Base-by-base conservation (phyloP, 2,797 vertebrate genomes). In the Sebastiscus albofasciatus region DNA sequence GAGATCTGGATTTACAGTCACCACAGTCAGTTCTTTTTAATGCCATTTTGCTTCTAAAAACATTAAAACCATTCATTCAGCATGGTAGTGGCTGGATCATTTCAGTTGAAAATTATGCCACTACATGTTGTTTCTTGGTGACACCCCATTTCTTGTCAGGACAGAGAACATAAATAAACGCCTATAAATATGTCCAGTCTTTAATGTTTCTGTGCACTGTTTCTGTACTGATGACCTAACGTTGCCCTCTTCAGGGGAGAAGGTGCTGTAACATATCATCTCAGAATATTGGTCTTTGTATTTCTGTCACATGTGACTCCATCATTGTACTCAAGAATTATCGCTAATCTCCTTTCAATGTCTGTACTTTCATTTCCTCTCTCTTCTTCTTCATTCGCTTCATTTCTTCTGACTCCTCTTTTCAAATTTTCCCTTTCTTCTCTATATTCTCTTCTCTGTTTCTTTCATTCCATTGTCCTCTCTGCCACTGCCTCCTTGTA, bases 191-290 rank as follows among this genome's bases (percentile, higher is more conserved):
- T 67, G 20, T 49, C 24, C 31, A 29, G 65, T 61, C n/a, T 67
- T 33, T 29, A 76, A 84, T 67, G 8, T 60, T 27, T 64, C 58
- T 71, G 8, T 73, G 33, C 8, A 9, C 12, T 3, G 20, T 33
- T n/a, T 65, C 11, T 52, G 31, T 59, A 6, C 54, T 29, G 13
- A 67, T 81, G 56, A 77, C 59, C 16, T 64, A 33, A 69, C 60
- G 55, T 77, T 61, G 77, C 83, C 88, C 79, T 34, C 87, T 77
- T 33, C 52, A 46, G 86, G 79, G 26, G 12, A 71, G 6, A 75
- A 72, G 1, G 9, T 75, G 64, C 10, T 42, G 76, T 18, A 52
- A 31, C 68, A 11, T 26, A 27, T 69, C 1, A 5, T 34, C 18
- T 68, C 5, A 22, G 54, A 60, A 31, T 54, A 31, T 14, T 31